These are phyloP conservation scores for Orchesellides sinensis DNA, from an alignment of 2,888 invertebrate genomes.

Conservation along the genomic window DNA sequence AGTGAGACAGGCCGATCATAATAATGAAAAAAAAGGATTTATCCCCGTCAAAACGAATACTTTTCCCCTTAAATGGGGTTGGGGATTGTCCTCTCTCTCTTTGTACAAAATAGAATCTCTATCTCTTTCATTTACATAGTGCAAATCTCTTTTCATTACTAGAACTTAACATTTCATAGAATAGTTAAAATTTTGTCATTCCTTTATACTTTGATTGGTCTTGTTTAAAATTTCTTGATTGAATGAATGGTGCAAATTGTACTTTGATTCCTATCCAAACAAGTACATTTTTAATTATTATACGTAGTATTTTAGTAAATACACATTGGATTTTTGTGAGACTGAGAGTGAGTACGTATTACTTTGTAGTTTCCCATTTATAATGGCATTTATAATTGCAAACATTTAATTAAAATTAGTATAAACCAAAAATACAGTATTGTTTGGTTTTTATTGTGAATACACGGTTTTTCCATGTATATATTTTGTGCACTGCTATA, in stretches of 20 bases:
- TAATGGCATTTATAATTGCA: not conserved
- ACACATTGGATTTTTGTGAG: constrained; percentile 28
- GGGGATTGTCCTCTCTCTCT: constrained; percentile 30
- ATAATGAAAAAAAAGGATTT: constrained; percentile 41
- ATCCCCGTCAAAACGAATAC: constrained; percentile 37
- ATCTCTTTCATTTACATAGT: not conserved
- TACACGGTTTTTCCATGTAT: not conserved
- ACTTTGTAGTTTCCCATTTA: not conserved
- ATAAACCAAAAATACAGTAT: not conserved
- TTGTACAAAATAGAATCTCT: constrained; percentile 29
- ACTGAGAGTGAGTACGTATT: constrained; percentile 32
- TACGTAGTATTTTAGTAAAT: constrained; percentile 20
- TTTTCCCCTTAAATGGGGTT: no score
- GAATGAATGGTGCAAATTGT: constrained; percentile 47
- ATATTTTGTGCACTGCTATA: not conserved
- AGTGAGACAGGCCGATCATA: constrained; percentile 67
- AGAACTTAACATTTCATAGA: not conserved
- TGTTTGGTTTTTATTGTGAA: not conserved
- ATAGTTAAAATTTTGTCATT: not conserved
- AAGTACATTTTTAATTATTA: constrained; percentile 6
- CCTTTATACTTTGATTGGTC: not conserved
- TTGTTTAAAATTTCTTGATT: not conserved
- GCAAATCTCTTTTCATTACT: not conserved
- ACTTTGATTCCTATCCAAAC: not conserved
- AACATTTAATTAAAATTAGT: not conserved